Evolutionary conservation across 1,140 invertebrate genomes (phyloP).

Genomic region (honey bee (Apis mellifera)): Amel_HAv3.1 CM009932.2:2959001-2959500

Average conservation of each 20-base stretch:
- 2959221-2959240: no score
- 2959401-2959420: constrained; percentile 19
- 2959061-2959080: no score
- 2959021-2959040: background rate
- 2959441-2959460: background rate
- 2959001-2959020: background rate
- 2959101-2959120: no score
- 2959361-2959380: constrained; percentile 24
- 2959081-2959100: no score
- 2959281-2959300: background rate
- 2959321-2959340: background rate
- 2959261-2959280: background rate
- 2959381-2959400: constrained; percentile 37
- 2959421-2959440: background rate
- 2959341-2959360: constrained; percentile 3
- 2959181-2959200: no score
- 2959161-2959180: no score
- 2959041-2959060: background rate
- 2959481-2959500: background rate
- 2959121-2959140: no score
- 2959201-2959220: no score
- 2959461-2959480: background rate
- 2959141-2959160: no score
- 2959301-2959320: background rate
- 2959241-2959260: background rate